Base-by-base conservation (phyloP, 2,797 vertebrate species). In the Zalophus californianus region DNA sequence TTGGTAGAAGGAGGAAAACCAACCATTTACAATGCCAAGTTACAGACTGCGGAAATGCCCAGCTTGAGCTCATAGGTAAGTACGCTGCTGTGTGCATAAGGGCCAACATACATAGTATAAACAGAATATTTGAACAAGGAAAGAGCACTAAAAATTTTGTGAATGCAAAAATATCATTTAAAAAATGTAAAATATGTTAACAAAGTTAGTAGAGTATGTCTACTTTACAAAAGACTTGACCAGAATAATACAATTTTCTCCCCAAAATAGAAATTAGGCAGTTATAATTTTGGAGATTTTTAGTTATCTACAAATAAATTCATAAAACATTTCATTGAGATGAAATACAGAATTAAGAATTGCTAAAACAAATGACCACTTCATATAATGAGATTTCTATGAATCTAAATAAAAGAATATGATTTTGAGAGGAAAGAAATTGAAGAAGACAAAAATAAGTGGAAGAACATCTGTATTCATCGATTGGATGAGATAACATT, bases 101-200 rank as follows among this genome's bases (percentile, higher is more conserved):
- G 23, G n/a, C 73, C 82, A 89, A 56, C 23, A 89, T 72, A 77
- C 3, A 41, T 44, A 60, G n/a, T 60, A 62, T 52, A 86, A 70
- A 41, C 32, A 95, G 27, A 52, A n/a, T 79, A 78, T 85, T 87
- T 90, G 56, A 35, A 89, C 6, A 89, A 91, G 7, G 62, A 94
- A 96, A 91, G 27, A 48, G 9, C 73, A 96, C 64, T 56, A 91
- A 21, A 92, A 96, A 70, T 54, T 79, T 58, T 82, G 18, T 86
- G 80, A 94, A 8, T 92, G 48, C 27, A 93, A 90, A 86, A 3
- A 72, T 66, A 86, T 50, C 52, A 94, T 27, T 44, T 58, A 85
- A 66, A 54, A 91, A 93, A 89, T 68, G 27, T 95, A 87, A 92
- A 79, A 15, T 60, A 21, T 90, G 66, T 88, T 78, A 85, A 88